Conservation (phyloP, 35 echinoderm and acorn worm species). For the Anneissia japonica region DNA sequence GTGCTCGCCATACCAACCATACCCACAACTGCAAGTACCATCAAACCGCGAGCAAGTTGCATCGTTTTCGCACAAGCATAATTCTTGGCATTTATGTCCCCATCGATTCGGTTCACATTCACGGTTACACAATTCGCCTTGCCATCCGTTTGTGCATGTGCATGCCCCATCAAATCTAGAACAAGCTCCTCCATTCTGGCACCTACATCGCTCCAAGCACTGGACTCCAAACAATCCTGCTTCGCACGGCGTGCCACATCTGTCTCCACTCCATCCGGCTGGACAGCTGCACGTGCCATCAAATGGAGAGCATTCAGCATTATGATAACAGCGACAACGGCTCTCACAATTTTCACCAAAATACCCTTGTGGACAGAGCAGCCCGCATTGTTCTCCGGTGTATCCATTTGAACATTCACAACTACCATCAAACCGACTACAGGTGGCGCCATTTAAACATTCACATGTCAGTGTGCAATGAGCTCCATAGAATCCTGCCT, state of each 20-base stretch:
- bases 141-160: neutral
- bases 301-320: constrained; percentile 35
- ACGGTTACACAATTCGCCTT: neutral
- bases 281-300: constrained; percentile 66
- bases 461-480: neutral
- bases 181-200: constrained; percentile 62
- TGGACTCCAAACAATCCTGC: constrained; percentile 44
- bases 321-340: constrained; percentile 57
- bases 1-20: neutral
- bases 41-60: constrained; percentile 17
- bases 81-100: neutral
- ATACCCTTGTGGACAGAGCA: constrained; percentile 50
- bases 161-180: constrained; percentile 3
- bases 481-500: constrained; percentile 28
- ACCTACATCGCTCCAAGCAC: constrained; percentile 55
- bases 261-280: constrained; percentile 56
- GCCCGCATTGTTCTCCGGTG: constrained; percentile 43
- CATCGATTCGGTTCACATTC: neutral
- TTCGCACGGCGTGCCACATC: constrained; percentile 38
- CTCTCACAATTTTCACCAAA: constrained; percentile 46
- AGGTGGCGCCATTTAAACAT: neutral
- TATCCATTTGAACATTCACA: constrained; percentile 12
- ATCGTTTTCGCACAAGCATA: neutral
- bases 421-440: constrained; percentile 40
- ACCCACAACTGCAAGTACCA: constrained; percentile 22